Evolutionary conservation across 2,113 vertebrate species (phyloP).

Genomic region (Maylandia zebra): DNA sequence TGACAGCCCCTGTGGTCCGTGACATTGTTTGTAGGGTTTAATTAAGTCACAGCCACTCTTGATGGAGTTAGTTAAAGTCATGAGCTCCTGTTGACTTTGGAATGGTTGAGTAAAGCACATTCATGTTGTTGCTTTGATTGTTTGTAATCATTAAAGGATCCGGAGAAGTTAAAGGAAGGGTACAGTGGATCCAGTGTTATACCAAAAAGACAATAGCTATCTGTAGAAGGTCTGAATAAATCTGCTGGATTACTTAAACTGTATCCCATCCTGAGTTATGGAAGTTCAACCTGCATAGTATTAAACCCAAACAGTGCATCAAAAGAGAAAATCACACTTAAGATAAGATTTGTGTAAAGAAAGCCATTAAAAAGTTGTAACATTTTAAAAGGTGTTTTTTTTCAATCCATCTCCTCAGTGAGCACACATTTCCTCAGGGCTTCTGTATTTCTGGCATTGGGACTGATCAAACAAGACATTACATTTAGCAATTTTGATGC

Average conservation of each 20-base stretch:
- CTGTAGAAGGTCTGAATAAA: background rate
- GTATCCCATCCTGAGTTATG: background rate
- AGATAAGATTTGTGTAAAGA: background rate
- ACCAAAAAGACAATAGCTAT: background rate
- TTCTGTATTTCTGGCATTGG: background rate
- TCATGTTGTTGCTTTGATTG: conserved; percentile 45
- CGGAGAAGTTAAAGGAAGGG: background rate
- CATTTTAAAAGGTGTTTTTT: background rate
- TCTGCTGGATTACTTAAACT: background rate
- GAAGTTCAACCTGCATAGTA: background rate
- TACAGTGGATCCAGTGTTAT: background rate
- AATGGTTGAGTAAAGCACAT: conserved; percentile 52
- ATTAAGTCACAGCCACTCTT: conserved; percentile 58
- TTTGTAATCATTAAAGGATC: conserved; percentile 38
- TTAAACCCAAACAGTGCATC: background rate
- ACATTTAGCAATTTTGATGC: background rate
- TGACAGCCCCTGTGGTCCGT: conserved; percentile 47
- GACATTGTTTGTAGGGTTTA: conserved; percentile 60
- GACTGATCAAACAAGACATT: background rate
- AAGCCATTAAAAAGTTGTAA: background rate
- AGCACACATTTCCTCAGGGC: background rate
- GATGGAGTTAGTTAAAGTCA: conserved; percentile 61
- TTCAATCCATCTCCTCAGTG: background rate
- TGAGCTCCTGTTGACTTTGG: conserved; percentile 54
- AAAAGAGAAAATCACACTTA: background rate